Evolutionary conservation across 2,888 invertebrate species (phyloP).

Genomic region (Sinhomidia bicolor): DNA sequence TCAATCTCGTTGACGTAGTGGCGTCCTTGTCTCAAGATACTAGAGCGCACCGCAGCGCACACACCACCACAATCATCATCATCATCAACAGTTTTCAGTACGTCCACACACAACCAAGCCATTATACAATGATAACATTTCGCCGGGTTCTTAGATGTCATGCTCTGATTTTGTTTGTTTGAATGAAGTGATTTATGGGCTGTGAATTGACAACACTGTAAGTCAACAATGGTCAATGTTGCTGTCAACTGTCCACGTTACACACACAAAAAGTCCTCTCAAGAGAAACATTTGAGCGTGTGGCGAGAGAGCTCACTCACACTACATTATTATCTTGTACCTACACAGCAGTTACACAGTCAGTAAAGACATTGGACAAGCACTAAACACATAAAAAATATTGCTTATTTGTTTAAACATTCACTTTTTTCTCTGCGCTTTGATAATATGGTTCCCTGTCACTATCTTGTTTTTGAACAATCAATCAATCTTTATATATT

Average conservation of each 20-base stretch:
- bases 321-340: background rate
- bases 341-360: background rate
- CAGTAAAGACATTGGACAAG: background rate
- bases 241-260: background rate
- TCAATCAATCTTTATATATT: background rate
- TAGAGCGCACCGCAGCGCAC: too few species aligned
- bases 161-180: background rate
- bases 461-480: background rate
- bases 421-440: background rate
- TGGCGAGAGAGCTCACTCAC: too few species aligned
- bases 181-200: conserved; percentile 48
- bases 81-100: background rate
- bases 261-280: background rate
- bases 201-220: conserved; percentile 58
- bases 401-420: background rate
- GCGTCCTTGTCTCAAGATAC: background rate
- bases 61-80: background rate
- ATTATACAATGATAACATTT: background rate
- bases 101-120: background rate
- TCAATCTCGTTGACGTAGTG: background rate
- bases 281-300: background rate
- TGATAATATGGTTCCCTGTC: background rate
- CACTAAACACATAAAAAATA: background rate
- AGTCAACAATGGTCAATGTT: conserved; percentile 35
- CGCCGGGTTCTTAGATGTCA: conserved; percentile 3